Evolutionary conservation across 2,888 invertebrate genomes (phyloP).

Genomic region (Bombyx huttoni): DNA sequence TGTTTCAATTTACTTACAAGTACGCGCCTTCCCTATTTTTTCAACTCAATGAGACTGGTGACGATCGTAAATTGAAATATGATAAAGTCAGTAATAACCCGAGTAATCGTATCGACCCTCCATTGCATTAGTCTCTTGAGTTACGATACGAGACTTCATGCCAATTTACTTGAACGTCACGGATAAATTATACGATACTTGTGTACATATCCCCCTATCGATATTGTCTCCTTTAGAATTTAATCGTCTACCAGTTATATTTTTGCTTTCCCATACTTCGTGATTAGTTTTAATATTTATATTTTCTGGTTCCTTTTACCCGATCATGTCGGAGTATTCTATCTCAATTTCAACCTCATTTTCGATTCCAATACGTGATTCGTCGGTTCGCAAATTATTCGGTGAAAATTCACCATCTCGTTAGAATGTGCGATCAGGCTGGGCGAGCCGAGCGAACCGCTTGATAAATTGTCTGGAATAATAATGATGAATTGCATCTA

Average conservation of each 20-base stretch:
- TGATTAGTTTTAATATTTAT: slow-evolving; percentile 2
- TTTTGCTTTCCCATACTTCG: slow-evolving; percentile 4
- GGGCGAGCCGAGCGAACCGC: slow-evolving; percentile 66
- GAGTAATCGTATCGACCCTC: slow-evolving; percentile 53
- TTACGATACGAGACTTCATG: slow-evolving; percentile 16
- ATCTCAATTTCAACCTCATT: slow-evolving; percentile 69
- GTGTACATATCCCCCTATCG: neutral
- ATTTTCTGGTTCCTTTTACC: slow-evolving; percentile 29
- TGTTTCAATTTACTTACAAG: slow-evolving; percentile 40
- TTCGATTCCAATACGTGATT: slow-evolving; percentile 71
- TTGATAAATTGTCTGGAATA: slow-evolving; percentile 74
- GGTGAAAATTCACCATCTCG: slow-evolving; percentile 73
- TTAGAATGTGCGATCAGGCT: slow-evolving; percentile 68
- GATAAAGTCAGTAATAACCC: slow-evolving; percentile 67
- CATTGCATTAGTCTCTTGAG: slow-evolving; percentile 24
- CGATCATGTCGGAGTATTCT: slow-evolving; percentile 58
- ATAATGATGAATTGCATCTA: slow-evolving; percentile 73
- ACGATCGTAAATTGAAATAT: slow-evolving; percentile 72
- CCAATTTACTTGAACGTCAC: neutral
- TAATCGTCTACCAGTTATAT: slow-evolving; percentile 18
- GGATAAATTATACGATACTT: neutral
- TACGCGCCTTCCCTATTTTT: slow-evolving; percentile 52
- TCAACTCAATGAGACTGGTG: slow-evolving; percentile 65
- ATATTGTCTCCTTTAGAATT: slow-evolving; percentile 2
- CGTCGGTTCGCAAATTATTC: slow-evolving; percentile 72